Evolutionary conservation across 1,140 invertebrate genomes (phyloP).

Genomic region (Acyrthosiphon pisum): DNA sequence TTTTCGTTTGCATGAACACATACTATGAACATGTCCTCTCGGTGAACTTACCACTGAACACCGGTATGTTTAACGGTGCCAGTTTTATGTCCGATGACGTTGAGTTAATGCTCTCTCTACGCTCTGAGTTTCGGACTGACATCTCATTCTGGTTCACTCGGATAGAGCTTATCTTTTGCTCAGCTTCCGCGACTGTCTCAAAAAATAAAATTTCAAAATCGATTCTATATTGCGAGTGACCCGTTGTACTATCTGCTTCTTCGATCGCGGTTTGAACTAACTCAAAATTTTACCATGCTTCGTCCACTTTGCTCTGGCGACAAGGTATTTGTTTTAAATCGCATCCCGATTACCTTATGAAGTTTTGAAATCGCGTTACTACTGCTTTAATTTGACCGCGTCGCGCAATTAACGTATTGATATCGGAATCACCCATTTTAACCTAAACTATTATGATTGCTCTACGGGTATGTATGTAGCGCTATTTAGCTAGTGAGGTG

Average conservation of each 20-base stretch:
- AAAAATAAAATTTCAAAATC: conserved; percentile 13
- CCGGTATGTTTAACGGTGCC: not conserved
- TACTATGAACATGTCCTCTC: not conserved
- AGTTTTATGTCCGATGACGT: not conserved
- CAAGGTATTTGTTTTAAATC: not conserved
- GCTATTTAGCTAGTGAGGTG: no score
- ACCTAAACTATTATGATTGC: no score
- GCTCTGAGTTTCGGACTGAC: not conserved
- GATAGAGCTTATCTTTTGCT: not conserved
- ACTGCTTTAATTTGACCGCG: not conserved
- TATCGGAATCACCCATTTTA: no score
- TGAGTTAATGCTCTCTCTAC: not conserved
- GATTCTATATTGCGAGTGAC: not conserved
- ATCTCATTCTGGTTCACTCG: not conserved
- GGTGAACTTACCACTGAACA: not conserved
- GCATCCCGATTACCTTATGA: not conserved
- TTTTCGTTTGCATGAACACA: not conserved
- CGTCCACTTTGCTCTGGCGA: not conserved
- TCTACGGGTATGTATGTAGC: no score
- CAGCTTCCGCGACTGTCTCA: not conserved
- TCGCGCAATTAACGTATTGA: no score
- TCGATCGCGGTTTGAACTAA: not conserved
- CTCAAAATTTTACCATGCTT: conserved; percentile 6
- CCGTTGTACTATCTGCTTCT: not conserved
- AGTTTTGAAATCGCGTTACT: not conserved